Percentiles rank a stretch among this genome's conserved stretches.
These are phyloP conservation scores for Diorhabda sublineata DNA, from an alignment of 1,140 invertebrate species.

Conservation along the genomic window DNA sequence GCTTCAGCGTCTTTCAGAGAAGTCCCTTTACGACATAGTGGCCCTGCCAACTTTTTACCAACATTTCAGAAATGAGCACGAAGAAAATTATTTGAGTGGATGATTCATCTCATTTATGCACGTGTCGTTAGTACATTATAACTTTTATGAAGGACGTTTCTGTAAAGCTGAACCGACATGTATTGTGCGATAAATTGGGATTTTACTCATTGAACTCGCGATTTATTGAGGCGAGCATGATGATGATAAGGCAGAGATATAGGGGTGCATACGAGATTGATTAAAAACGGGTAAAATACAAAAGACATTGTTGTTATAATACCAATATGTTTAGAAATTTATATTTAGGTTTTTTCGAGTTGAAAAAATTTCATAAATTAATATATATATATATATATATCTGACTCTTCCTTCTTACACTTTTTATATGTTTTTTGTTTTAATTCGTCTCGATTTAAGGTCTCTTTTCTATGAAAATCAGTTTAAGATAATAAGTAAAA, in stretches of 20 bases:
- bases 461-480: no score
- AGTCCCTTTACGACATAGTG: constrained; percentile 9
- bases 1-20: constrained; percentile 10
- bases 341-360: no score
- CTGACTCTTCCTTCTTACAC: no score
- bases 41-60: constrained; percentile 7
- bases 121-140: constrained; percentile 12
- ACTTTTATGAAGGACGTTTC: constrained; percentile 14
- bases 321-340: no score
- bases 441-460: no score
- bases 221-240: neutral
- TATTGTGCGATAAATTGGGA: constrained; percentile 17
- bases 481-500: no score
- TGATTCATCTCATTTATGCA: constrained; percentile 10
- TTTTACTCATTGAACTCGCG: constrained; percentile 11
- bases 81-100: neutral
- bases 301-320: no score
- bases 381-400: no score
- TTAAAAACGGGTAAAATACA: no score
- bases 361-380: no score
- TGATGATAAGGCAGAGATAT: neutral
- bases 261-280: neutral
- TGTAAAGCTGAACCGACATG: constrained; percentile 11
- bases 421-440: no score
- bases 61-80: neutral